Conservation (phyloP, 2,113 vertebrate species). For the Rhadina sibilatrix region DNA sequence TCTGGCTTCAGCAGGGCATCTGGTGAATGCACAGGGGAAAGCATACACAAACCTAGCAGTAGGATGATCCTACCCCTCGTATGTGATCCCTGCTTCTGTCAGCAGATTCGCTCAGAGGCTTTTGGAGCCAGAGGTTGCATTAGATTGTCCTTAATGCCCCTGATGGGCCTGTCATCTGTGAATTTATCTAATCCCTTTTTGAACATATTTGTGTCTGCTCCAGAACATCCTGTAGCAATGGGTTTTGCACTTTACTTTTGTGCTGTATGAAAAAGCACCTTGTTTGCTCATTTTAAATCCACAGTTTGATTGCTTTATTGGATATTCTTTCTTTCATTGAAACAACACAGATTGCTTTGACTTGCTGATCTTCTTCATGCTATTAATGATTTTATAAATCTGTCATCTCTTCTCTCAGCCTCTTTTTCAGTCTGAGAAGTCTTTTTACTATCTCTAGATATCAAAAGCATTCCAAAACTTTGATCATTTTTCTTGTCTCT, state of each 20-base stretch:
- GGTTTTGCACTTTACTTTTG: background rate
- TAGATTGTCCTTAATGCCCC: conserved; percentile 18
- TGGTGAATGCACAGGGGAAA: background rate
- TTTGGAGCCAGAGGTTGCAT: background rate
- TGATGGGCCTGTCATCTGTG: background rate
- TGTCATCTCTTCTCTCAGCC: background rate
- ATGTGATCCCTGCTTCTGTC: background rate
- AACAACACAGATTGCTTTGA: background rate
- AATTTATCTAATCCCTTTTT: conserved; percentile 25
- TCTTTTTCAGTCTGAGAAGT: background rate
- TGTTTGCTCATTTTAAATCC: background rate
- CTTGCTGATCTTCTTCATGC: background rate
- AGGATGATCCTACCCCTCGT: background rate
- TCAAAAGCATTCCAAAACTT: background rate
- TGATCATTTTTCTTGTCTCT: background rate
- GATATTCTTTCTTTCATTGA: background rate
- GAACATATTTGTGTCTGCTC: background rate
- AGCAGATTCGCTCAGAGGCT: background rate
- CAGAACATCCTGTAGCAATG: background rate
- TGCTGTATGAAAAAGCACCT: background rate
- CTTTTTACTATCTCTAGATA: background rate
- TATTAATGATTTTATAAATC: background rate
- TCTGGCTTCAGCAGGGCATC: background rate
- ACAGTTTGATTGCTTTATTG: background rate
- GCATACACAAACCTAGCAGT: accelerated